A percentile compares a stretch with the other conserved stretches of the same genome.
phyloP scores from a whole-genome alignment of 2,113 vertebrate species.

The Excalfactoria chinensis region DNA sequence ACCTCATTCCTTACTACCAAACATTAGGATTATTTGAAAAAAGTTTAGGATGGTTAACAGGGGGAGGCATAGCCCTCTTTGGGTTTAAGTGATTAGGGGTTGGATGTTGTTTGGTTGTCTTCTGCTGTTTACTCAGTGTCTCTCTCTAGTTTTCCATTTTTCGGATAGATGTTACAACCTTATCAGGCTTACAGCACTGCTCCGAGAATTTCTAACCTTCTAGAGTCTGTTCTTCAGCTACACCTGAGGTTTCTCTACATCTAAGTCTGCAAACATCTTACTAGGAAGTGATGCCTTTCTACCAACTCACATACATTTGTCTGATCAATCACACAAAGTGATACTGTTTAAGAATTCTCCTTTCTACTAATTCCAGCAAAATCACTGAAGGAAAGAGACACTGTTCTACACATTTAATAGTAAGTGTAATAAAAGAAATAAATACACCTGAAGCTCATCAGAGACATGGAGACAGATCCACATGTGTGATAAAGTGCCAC shows the following conservation, averaged over 20 bases:
- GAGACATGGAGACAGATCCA: background rate
- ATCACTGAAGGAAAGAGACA: background rate
- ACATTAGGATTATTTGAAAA: background rate
- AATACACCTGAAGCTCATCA: background rate
- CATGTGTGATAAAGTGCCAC: background rate
- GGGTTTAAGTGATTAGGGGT: background rate
- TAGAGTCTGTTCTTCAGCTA: background rate
- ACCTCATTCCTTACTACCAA: background rate
- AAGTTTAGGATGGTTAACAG: background rate
- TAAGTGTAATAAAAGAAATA: background rate
- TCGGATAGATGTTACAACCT: background rate
- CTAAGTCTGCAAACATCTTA: too few relatives aligned
- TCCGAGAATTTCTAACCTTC: background rate
- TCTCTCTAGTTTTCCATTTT: background rate
- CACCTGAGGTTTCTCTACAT: too few relatives aligned
- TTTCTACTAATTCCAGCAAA: background rate
- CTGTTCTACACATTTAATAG: background rate
- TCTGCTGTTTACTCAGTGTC: background rate
- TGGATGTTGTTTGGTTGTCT: background rate
- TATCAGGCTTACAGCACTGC: background rate
- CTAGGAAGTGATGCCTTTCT: too few relatives aligned
- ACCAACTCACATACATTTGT: background rate
- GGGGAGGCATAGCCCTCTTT: background rate
- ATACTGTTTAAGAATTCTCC: background rate
- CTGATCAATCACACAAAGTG: background rate